Evolutionary conservation across 2,888 invertebrate species (phyloP).

Genomic region (Metacarcinus magister): DNA sequence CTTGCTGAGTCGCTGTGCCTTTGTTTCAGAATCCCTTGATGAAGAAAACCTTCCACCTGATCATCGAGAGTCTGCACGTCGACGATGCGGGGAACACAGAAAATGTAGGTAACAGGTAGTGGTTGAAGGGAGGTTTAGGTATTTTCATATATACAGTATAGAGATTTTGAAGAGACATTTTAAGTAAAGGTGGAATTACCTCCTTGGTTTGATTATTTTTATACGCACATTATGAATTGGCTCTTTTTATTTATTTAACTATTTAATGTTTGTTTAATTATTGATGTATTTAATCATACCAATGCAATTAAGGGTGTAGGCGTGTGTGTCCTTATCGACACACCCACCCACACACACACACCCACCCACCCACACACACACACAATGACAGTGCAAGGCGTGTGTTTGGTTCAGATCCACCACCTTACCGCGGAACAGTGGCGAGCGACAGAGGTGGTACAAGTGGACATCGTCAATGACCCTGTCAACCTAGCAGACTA

Average conservation of each 20-base stretch:
- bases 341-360: not conserved
- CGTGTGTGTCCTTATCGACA: no score
- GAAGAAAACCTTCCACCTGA: constrained; percentile 87
- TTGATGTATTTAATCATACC: not conserved
- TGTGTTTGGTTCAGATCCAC: constrained; percentile 90
- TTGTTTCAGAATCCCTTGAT: constrained; percentile 91
- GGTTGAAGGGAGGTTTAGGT: not conserved
- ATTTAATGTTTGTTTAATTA: not conserved
- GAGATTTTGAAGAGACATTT: not conserved
- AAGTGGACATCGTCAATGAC: constrained; percentile 98
- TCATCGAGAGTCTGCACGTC: constrained; percentile 86
- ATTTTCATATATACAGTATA: not conserved
- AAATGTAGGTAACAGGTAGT: constrained; percentile 84
- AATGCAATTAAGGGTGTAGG: no score
- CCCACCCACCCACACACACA: not conserved
- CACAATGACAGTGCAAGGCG: not conserved
- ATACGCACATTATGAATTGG: not conserved
- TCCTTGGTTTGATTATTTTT: not conserved
- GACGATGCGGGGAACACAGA: constrained; percentile 85
- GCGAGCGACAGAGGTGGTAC: constrained; percentile 89
- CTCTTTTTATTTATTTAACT: not conserved
- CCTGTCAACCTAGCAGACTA: constrained; percentile 92
- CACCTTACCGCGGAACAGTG: constrained; percentile 94
- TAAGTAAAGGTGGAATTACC: not conserved
- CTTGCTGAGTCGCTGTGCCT: not conserved